A percentile compares a stretch with the other conserved stretches of the same genome.
Conservation (phyloP, 2,797 vertebrate genomes). For the Adrianichthys oophorus region DNA sequence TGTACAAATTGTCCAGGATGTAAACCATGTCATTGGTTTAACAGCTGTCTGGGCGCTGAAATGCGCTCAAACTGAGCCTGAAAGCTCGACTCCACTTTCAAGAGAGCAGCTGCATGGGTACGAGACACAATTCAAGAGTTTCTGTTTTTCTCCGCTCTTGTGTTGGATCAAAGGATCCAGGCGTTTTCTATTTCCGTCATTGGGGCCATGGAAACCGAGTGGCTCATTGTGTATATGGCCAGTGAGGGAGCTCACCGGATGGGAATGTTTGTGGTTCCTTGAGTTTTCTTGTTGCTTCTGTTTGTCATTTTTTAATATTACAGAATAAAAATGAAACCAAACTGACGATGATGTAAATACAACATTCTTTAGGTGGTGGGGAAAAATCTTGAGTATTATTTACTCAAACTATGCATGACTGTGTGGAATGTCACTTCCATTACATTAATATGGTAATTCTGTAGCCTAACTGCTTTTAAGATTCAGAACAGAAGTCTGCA, state of each 20-base stretch:
- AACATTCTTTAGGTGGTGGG: no score
- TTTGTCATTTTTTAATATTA: no score
- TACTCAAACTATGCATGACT: no score
- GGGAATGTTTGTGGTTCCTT: no score
- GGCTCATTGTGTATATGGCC: constrained; percentile 48
- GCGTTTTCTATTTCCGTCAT: constrained; percentile 48
- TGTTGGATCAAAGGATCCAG: constrained; percentile 45
- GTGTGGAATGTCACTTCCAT: no score
- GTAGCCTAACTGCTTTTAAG: no score
- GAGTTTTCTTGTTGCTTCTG: no score
- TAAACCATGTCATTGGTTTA: constrained; percentile 58
- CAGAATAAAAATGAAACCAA: no score
- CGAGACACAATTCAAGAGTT: constrained; percentile 35
- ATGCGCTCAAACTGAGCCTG: constrained; percentile 40
- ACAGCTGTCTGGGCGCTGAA: constrained; percentile 58
- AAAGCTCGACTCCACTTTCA: constrained; percentile 30
- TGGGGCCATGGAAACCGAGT: constrained; percentile 41
- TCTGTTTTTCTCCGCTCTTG: constrained; percentile 20
- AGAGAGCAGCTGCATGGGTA: constrained; percentile 35
- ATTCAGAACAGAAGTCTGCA: no score
- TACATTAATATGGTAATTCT: no score
- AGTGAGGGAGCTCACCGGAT: constrained; percentile 35
- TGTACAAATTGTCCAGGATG: constrained; percentile 61
- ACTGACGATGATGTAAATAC: no score
- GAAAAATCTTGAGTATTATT: no score